phyloP scores from a whole-genome alignment of 53 echinoderm and acorn worm genomes.

The Crossaster papposus region DNA sequence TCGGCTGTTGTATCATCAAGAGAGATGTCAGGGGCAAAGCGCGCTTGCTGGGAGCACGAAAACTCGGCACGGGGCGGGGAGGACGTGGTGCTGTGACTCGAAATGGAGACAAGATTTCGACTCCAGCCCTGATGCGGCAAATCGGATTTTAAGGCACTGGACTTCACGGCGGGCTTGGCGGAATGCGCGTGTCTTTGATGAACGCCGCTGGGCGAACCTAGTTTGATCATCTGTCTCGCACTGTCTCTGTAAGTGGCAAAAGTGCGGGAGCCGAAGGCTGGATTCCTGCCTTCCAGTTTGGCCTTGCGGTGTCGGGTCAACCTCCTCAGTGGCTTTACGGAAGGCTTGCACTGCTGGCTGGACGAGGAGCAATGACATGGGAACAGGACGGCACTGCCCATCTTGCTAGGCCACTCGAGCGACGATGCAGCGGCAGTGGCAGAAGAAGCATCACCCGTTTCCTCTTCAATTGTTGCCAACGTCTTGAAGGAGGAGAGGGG shows the following conservation, averaged over 20 bases:
- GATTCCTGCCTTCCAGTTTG: slow-evolving; percentile 32
- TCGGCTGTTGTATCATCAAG: slow-evolving; percentile 94
- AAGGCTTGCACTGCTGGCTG: slow-evolving; percentile 6
- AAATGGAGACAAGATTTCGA: not conserved
- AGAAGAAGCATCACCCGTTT: slow-evolving; percentile 58
- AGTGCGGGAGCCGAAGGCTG: slow-evolving; percentile 27
- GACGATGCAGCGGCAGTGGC: not conserved
- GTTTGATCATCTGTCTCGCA: slow-evolving; percentile 6
- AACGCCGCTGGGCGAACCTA: not conserved
- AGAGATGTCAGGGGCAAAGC: slow-evolving; percentile 74
- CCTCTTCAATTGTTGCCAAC: slow-evolving; percentile 91
- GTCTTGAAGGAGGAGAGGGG: slow-evolving; percentile 73
- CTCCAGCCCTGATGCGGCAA: slow-evolving; percentile 26
- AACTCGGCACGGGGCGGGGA: slow-evolving; percentile 62
- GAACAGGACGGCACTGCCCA: slow-evolving; percentile 9
- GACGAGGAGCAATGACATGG: slow-evolving; percentile 13
- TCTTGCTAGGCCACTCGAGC: not conserved
- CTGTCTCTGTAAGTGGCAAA: slow-evolving; percentile 50
- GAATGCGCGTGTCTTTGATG: slow-evolving; percentile 33
- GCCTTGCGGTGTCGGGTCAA: slow-evolving; percentile 40
- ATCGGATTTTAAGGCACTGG: slow-evolving; percentile 30
- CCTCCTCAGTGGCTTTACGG: slow-evolving; percentile 29
- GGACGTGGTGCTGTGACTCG: slow-evolving; percentile 9
- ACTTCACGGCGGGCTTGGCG: slow-evolving; percentile 1
- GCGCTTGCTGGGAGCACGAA: slow-evolving; percentile 91